Base-by-base conservation (phyloP, 2,113 vertebrate species). In the Bothrops jararaca region DNA sequence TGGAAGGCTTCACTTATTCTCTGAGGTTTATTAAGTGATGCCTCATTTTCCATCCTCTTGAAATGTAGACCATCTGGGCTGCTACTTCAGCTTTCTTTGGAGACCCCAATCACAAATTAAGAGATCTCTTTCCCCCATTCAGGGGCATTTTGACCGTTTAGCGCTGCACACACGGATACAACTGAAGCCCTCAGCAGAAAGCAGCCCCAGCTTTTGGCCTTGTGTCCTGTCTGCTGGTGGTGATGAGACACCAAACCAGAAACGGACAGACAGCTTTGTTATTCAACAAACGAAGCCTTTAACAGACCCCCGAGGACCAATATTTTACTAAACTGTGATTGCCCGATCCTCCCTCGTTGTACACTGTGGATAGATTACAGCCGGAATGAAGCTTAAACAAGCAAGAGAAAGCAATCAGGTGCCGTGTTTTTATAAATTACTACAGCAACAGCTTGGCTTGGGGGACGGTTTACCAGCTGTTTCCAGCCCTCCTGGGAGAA, bases 261-360 rank as follows among this genome's bases (percentile, higher is more conserved):
- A 20, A 86, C 45, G 8, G 10, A 42, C 53, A 89, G 20, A 13
- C 42, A 20, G 42, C 56, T 85, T 60, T 86, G 74, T 86, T 58
- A 42, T 0, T 5, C 7, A 9, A 23, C 69, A 54, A 12, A 7
- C 50, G 11, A 45, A 45, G n/a, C 42, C 42, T 58, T 48, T 48
- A 69, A 42, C 0, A 1, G 5, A 22, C 0, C 1, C 53, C 88
- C 48, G 1, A 6, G 34, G 57, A 15, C 15, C 58, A 12, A 1
- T 1, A 0, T 5, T 3, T 45, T 48, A 0, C 0, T 52, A 3
- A 50, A 2, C 0, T 0, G 10, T 34, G 34, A 34, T 89, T 58
- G 54, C 34, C 87, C 0, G 0, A 5, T 6, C 1, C 90, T 89
- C n/a, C 64, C 50, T 23, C 13, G 29, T 57, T 45, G 92, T 85